These are phyloP conservation scores for Aspidiotus destructor DNA, from an alignment of 2,888 invertebrate genomes.

Conservation along the genomic window DNA sequence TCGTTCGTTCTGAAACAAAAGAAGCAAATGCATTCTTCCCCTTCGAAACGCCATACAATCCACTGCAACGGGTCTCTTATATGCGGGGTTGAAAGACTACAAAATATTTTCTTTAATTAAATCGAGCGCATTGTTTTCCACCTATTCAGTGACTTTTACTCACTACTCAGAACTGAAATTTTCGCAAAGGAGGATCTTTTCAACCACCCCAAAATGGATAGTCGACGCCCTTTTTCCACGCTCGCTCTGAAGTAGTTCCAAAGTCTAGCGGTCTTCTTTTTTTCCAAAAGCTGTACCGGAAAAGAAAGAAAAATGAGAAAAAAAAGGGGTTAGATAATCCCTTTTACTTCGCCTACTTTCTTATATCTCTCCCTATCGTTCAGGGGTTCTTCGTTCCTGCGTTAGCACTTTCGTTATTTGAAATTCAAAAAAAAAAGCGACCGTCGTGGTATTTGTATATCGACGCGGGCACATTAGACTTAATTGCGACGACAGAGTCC, in stretches of 20 bases:
- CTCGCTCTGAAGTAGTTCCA: slow-evolving; percentile 9
- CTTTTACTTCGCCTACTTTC: slow-evolving; percentile 27
- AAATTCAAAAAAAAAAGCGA: background rate
- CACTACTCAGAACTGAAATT: too few relatives aligned
- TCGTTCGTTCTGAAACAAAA: too few relatives aligned
- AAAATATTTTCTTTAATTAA: too few relatives aligned
- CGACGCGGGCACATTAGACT: background rate
- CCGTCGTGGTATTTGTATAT: background rate
- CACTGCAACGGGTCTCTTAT: too few relatives aligned
- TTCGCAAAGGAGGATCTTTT: too few relatives aligned
- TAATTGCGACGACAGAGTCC: background rate
- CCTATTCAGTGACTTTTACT: too few relatives aligned
- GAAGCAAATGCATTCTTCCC: too few relatives aligned
- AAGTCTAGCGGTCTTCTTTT: slow-evolving; percentile 13
- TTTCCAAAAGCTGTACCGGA: slow-evolving; percentile 12
- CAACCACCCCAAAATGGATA: too few relatives aligned
- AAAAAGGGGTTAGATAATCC: slow-evolving; percentile 32
- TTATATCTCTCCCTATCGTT: slow-evolving; percentile 17
- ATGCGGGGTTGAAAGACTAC: too few relatives aligned
- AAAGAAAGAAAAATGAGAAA: slow-evolving; percentile 7
- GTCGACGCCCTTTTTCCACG: too few relatives aligned
- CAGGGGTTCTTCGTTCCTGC: slow-evolving; percentile 22
- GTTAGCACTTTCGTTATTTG: background rate
- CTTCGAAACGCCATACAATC: too few relatives aligned
- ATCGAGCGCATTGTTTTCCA: too few relatives aligned